Evolutionary conservation across 2,113 vertebrate genomes (phyloP).

Genomic region (Dipodomys ordii): DNA sequence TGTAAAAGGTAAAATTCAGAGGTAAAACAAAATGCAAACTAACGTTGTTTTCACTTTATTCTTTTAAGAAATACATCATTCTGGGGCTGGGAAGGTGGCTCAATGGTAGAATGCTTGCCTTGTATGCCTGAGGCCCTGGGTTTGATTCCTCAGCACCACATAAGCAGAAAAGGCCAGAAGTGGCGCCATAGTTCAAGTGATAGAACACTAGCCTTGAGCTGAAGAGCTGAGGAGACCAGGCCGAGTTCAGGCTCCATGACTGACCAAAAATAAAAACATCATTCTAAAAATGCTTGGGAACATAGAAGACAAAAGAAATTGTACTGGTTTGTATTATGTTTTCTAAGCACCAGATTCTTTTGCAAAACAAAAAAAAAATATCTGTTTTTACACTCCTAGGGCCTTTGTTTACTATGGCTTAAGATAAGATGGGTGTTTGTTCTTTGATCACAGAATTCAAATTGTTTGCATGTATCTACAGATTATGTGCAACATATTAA

Average conservation of each 20-base stretch:
- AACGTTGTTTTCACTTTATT: neutral
- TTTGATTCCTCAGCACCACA: no score
- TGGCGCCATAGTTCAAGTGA: no score
- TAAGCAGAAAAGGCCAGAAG: no score
- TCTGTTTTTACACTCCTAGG: neutral
- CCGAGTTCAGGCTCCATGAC: no score
- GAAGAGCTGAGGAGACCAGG: no score
- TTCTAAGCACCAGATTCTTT: neutral
- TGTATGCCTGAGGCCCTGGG: no score
- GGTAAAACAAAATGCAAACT: neutral
- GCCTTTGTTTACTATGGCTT: conserved; percentile 17
- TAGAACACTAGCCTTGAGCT: no score
- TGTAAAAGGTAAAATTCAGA: neutral
- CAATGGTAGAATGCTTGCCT: no score
- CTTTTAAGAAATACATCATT: neutral
- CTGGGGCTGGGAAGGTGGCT: no score
- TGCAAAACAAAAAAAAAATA: neutral
- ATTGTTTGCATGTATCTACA: neutral
- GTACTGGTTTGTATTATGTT: conserved; percentile 1
- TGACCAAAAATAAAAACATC: no score
- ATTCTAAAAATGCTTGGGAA: neutral
- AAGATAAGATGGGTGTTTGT: neutral
- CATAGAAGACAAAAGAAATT: neutral
- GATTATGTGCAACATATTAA: neutral
- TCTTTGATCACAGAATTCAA: conserved; percentile 29